These are phyloP conservation scores for Myrmophylax atrothorax DNA, from an alignment of 2,113 vertebrate species.

Conservation along the genomic window DNA sequence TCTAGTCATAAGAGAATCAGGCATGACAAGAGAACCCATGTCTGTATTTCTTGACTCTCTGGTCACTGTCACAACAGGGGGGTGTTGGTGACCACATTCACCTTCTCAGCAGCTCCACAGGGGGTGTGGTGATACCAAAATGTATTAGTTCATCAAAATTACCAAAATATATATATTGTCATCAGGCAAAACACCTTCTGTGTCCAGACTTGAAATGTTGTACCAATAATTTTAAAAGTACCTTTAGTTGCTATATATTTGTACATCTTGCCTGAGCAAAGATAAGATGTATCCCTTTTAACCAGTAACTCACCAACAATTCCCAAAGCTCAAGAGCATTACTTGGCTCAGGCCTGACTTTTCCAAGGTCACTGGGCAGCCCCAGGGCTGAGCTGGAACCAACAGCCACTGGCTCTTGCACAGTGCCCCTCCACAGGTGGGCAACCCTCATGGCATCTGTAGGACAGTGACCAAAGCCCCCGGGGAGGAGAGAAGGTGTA, in stretches of 20 bases:
- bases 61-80: rapidly evolving
- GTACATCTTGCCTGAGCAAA: neutral
- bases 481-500: neutral
- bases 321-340: neutral
- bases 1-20: neutral
- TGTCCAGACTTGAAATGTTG: neutral
- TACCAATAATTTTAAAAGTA: neutral
- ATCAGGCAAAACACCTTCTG: neutral
- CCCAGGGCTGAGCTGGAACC: neutral
- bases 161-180: neutral
- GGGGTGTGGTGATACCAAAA: neutral
- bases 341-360: neutral
- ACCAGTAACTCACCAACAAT: neutral
- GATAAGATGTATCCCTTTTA: neutral
- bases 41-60: neutral
- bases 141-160: neutral
- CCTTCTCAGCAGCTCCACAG: neutral
- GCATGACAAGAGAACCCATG: neutral
- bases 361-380: neutral
- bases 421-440: neutral
- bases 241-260: neutral
- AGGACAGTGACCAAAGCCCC: neutral
- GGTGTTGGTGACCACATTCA: neutral
- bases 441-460: neutral
- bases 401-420: neutral